A percentile compares a stretch with the other conserved stretches of the same genome.
phyloP scores from a whole-genome alignment of 2,888 invertebrate genomes.

The Epiblema foenella region DNA sequence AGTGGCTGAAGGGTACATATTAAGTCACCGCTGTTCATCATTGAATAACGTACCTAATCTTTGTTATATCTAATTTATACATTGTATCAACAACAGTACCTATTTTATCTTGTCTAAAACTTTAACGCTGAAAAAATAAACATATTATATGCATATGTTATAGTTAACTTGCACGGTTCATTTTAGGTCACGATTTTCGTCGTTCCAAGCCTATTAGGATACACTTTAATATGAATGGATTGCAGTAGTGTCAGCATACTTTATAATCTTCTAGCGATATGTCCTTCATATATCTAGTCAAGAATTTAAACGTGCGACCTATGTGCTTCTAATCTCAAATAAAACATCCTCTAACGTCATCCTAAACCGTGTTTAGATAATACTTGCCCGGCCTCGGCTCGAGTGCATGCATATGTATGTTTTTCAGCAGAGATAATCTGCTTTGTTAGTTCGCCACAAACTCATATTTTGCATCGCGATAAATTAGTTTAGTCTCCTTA shows the following conservation, averaged over 20 bases:
- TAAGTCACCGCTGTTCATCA: conserved; percentile 30
- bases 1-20: neutral
- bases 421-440: conserved; percentile 53
- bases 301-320: conserved; percentile 16
- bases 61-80: conserved; percentile 12
- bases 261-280: neutral
- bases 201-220: conserved; percentile 20
- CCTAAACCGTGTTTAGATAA: conserved; percentile 41
- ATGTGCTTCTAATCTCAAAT: conserved; percentile 34
- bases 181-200: conserved; percentile 30
- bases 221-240: neutral
- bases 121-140: conserved; percentile 17
- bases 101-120: conserved; percentile 23
- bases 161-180: conserved; percentile 1
- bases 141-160: neutral
- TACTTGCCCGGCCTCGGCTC: conserved; percentile 33
- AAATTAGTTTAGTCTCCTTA: conserved; percentile 1
- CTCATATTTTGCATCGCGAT: conserved; percentile 16
- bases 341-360: conserved; percentile 42
- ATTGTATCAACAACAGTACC: conserved; percentile 13
- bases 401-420: conserved; percentile 42
- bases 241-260: too few relatives aligned
- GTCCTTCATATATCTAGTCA: neutral
- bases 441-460: conserved; percentile 48
- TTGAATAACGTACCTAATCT: conserved; percentile 26